Conservation (phyloP, 2,888 invertebrate genomes). For the Perdita meconis region DNA sequence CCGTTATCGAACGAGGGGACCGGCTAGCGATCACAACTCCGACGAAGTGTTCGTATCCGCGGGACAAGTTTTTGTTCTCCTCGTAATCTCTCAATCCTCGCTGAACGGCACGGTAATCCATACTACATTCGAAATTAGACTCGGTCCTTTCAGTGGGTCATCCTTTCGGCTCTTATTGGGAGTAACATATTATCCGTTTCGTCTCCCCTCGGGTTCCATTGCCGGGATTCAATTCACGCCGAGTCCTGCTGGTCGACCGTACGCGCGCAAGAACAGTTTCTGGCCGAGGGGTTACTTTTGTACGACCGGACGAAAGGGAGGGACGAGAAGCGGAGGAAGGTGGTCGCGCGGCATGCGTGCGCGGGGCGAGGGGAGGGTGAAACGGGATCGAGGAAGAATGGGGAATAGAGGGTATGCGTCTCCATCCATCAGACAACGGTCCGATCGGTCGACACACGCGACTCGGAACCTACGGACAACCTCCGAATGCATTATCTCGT, state of each 20-base stretch:
- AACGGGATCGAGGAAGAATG: slow-evolving; percentile 78
- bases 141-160: slow-evolving; percentile 54
- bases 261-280: slow-evolving; percentile 62
- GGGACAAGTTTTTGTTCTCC: neutral
- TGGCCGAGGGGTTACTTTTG: slow-evolving; percentile 63
- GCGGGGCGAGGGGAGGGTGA: slow-evolving; percentile 59
- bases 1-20: slow-evolving; percentile 16
- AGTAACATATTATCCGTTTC: slow-evolving; percentile 55
- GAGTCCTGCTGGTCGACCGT: neutral
- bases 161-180: slow-evolving; percentile 18
- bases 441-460: slow-evolving; percentile 80
- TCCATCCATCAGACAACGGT: slow-evolving; percentile 82
- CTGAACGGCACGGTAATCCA: slow-evolving; percentile 25
- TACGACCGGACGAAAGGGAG: slow-evolving; percentile 53
- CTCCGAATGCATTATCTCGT: slow-evolving; percentile 81
- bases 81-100: slow-evolving; percentile 28
- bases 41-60: neutral
- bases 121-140: slow-evolving; percentile 53
- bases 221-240: slow-evolving; percentile 50
- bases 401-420: slow-evolving; percentile 79
- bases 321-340: slow-evolving; percentile 8
- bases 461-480: slow-evolving; percentile 73
- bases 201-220: neutral
- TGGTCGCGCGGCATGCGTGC: slow-evolving; percentile 17
- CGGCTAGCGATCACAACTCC: neutral